phyloP scores from a whole-genome alignment of 2,113 vertebrate species.

The Leptobrachium leishanense region DNA sequence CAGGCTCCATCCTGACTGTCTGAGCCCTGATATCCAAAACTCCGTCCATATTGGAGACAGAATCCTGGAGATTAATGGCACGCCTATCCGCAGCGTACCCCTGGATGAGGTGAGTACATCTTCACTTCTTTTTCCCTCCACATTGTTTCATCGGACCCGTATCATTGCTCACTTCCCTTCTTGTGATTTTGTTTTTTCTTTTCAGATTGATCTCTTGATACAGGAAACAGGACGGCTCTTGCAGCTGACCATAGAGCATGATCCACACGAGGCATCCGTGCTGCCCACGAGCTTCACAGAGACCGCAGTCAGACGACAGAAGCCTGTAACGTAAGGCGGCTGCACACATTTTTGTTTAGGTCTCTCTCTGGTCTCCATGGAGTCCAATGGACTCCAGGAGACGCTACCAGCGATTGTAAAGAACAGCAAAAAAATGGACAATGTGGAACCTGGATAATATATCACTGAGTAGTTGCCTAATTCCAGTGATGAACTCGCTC shows the following conservation, averaged over 20 bases:
- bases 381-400: too few relatives aligned
- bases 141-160: not conserved
- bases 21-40: slow-evolving; percentile 95
- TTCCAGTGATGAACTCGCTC: too few relatives aligned
- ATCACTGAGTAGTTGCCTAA: too few relatives aligned
- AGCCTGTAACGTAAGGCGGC: slow-evolving; percentile 72
- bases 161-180: not conserved
- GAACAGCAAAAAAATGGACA: too few relatives aligned
- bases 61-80: slow-evolving; percentile 96
- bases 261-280: slow-evolving; percentile 79
- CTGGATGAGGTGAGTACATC: slow-evolving; percentile 80
- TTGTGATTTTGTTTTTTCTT: not conserved
- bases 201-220: slow-evolving; percentile 89
- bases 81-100: slow-evolving; percentile 88
- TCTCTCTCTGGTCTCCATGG: too few relatives aligned
- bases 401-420: too few relatives aligned
- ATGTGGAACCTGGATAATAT: too few relatives aligned
- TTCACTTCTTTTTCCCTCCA: too few relatives aligned
- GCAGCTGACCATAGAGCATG: slow-evolving; percentile 92
- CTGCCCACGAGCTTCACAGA: slow-evolving; percentile 67
- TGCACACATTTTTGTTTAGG: too few relatives aligned
- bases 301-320: slow-evolving; percentile 60
- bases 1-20: slow-evolving; percentile 85
- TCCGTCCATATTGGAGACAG: slow-evolving; percentile 93
- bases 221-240: slow-evolving; percentile 93